Conservation (phyloP, 30 jellyfish, hydroid and myxozoan species). For the Nemopilema nomurai region DNA sequence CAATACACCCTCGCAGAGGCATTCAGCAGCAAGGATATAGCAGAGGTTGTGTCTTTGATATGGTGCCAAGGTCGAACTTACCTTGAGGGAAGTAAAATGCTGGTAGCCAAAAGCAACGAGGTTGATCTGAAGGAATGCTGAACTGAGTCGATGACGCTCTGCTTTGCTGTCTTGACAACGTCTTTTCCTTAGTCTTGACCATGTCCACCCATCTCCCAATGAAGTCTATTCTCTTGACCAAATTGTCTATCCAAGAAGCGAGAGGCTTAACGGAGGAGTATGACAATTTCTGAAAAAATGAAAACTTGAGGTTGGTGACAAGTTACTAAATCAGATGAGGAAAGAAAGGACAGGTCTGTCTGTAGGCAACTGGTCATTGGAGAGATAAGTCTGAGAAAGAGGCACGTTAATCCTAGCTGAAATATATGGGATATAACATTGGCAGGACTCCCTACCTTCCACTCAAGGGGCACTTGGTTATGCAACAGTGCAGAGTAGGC, state of each 20-base stretch:
- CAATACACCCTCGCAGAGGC: too few relatives aligned
- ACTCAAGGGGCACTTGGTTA: slow-evolving; percentile 64
- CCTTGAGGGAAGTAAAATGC: slow-evolving; percentile 84
- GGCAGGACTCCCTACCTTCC: slow-evolving; percentile 56
- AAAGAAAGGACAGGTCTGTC: neutral
- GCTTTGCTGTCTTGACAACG: slow-evolving; percentile 45
- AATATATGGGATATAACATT: too few relatives aligned
- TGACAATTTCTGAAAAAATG: slow-evolving; percentile 32
- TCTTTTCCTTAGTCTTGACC: slow-evolving; percentile 32
- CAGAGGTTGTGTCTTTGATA: too few relatives aligned
- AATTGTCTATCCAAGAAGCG: slow-evolving; percentile 74
- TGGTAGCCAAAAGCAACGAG: slow-evolving; percentile 72
- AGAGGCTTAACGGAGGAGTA: slow-evolving; percentile 64
- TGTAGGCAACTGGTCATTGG: neutral
- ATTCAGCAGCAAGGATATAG: too few relatives aligned
- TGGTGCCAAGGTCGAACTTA: too few relatives aligned
- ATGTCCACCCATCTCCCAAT: slow-evolving; percentile 67
- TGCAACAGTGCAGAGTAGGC: slow-evolving; percentile 47
- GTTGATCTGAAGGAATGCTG: slow-evolving; percentile 29
- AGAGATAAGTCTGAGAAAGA: too few relatives aligned
- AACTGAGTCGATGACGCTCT: slow-evolving; percentile 22
- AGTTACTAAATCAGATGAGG: neutral
- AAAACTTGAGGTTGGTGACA: neutral
- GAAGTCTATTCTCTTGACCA: slow-evolving; percentile 45
- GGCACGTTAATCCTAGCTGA: too few relatives aligned